Base-by-base conservation (phyloP, 2,888 invertebrate species). In the Platynereis dumerilii region DNA sequence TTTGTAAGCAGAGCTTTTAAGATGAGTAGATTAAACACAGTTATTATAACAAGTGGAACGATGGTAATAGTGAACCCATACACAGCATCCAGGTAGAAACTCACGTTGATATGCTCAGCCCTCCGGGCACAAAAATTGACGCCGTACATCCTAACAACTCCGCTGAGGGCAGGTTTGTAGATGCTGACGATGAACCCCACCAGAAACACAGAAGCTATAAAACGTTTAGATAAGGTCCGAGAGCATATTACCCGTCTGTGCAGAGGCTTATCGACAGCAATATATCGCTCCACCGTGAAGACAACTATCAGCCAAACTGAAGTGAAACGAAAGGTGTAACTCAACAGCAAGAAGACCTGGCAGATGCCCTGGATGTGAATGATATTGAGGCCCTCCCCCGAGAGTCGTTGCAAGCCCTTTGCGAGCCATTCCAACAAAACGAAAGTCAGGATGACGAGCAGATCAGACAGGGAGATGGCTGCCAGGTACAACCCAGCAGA, bases 401-500 rank as follows among this genome's bases (percentile, higher is more conserved):
- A 65, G 54, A 75, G 63, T 1, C 64, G 59, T 12, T 75, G 73
- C 54, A 80, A 65, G 12, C 79, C 79, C 28, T 75, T 66, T 56
- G 74, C 72, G 28, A 81, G 64, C 81, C 81, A 81, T 66, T 81
- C 81, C 29, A 79, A 73, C 42, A 82, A 72, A 22, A 81, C 80
- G 66, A 78, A 82, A 53, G 92, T 86, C 1, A 92, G 81, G 17
- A 89, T 88, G 0, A 90, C 77, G 26, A 93, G 83, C 72, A 92
- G 91, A 2, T 91, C 86, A 0, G 91, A 91, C 79, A 92, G 92
- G 69, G 92, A 92, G 58, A 94, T 82, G 0, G 91, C 91, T 0
- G 91, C 89, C 67, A 94, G 84, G 80, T 94, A 94, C 73, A 90
- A 90, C 70, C 91, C 91, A 0, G 92, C 92, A 0, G 92, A 91